These are phyloP conservation scores for Anoplopoma fimbria DNA, from an alignment of 2,113 vertebrate species.

Conservation along the genomic window DNA sequence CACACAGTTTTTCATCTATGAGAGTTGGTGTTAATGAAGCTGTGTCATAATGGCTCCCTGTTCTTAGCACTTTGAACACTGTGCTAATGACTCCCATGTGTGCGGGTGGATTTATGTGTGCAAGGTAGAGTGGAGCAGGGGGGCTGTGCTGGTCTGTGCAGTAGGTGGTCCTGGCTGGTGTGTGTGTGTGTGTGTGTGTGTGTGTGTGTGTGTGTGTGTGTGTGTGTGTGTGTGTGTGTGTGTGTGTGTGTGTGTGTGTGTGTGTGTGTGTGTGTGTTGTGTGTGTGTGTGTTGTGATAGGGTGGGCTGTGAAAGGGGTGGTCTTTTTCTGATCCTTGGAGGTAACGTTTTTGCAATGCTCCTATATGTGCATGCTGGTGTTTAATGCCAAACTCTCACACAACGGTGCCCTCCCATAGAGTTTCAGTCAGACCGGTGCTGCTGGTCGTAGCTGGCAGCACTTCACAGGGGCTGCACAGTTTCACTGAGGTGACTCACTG, in stretches of 20 bases:
- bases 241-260: slow-evolving; percentile 40
- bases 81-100: slow-evolving; percentile 72
- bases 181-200: slow-evolving; percentile 46
- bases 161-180: slow-evolving; percentile 63
- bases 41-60: slow-evolving; percentile 75
- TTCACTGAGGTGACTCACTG: slow-evolving; percentile 42
- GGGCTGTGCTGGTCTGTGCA: slow-evolving; percentile 52
- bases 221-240: slow-evolving; percentile 49
- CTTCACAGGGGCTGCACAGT: slow-evolving; percentile 60
- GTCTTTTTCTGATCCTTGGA: slow-evolving; percentile 66
- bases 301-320: slow-evolving; percentile 59
- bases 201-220: slow-evolving; percentile 54
- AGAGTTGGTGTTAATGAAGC: slow-evolving; percentile 59
- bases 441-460: slow-evolving; percentile 65
- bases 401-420: slow-evolving; percentile 46
- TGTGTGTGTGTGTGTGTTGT: slow-evolving; percentile 56
- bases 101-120: slow-evolving; percentile 59
- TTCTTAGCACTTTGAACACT: slow-evolving; percentile 70
- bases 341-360: slow-evolving; percentile 41
- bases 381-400: slow-evolving; percentile 36
- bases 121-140: slow-evolving; percentile 49
- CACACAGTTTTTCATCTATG: slow-evolving; percentile 60
- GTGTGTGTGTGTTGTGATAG: slow-evolving; percentile 54
- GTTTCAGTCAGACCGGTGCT: slow-evolving; percentile 47
- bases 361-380: slow-evolving; percentile 47